These are phyloP conservation scores for Neofelis nebulosa DNA, from an alignment of 2,113 vertebrate genomes.

Conservation along the genomic window DNA sequence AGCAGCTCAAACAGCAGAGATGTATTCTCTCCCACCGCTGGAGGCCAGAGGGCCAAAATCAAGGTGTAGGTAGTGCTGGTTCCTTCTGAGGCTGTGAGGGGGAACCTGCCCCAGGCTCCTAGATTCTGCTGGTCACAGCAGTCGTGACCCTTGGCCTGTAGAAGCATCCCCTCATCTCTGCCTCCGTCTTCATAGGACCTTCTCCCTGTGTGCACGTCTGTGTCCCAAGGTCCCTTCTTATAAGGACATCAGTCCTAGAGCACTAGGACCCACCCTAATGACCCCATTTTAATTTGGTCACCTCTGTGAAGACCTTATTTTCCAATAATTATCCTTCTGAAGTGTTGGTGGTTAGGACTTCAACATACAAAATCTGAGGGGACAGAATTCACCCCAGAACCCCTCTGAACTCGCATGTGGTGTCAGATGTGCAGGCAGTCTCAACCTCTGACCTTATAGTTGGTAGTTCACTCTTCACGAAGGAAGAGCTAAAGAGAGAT, in stretches of 20 bases:
- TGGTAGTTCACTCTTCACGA: background rate
- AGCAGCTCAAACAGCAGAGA: background rate
- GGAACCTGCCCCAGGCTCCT: background rate
- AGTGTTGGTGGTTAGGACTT: background rate
- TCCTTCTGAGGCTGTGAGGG: background rate
- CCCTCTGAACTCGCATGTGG: background rate
- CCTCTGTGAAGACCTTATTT: background rate
- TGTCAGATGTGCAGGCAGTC: background rate
- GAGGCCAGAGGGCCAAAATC: background rate
- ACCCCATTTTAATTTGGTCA: background rate
- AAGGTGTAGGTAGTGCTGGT: background rate
- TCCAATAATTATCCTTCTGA: background rate
- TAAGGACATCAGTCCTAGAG: background rate
- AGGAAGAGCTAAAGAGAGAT: background rate
- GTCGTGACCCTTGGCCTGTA: background rate
- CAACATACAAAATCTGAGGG: background rate
- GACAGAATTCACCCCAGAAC: no score
- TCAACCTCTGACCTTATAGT: background rate
- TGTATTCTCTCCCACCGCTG: background rate
- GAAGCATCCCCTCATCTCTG: background rate
- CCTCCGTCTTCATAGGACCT: background rate
- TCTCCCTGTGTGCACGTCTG: background rate
- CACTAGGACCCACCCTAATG: background rate
- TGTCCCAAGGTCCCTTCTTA: background rate
- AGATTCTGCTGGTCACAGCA: background rate